phyloP scores from a whole-genome alignment of 2,113 vertebrate genomes.

The Lepus europaeus region DNA sequence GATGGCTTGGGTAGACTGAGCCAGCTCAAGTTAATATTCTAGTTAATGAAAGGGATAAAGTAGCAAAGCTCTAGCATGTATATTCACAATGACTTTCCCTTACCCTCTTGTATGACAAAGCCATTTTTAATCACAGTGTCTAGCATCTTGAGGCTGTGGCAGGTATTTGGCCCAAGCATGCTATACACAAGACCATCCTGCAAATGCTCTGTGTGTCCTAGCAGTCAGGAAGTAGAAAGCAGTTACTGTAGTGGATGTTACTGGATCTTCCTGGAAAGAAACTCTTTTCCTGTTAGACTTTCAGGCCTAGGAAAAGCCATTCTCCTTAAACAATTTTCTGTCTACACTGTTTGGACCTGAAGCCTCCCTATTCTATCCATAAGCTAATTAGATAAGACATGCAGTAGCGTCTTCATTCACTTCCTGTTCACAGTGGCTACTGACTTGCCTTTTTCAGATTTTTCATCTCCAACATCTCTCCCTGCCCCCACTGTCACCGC shows the following conservation, averaged over 20 bases:
- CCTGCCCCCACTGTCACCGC: not conserved
- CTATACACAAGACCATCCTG: not conserved
- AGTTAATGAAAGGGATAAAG: not conserved
- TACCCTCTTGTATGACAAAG: not conserved
- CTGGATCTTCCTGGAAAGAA: slow-evolving; percentile 33
- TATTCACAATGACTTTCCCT: not conserved
- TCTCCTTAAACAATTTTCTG: slow-evolving; percentile 32
- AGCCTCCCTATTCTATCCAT: not conserved
- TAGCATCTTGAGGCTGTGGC: not conserved
- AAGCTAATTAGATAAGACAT: not conserved
- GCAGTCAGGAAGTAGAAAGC: not conserved
- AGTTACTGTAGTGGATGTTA: not conserved
- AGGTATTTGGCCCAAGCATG: not conserved
- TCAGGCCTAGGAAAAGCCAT: slow-evolving; percentile 13
- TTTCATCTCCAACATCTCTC: not conserved
- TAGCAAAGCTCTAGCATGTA: not conserved
- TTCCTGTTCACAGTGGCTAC: not conserved
- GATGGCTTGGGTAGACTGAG: not conserved
- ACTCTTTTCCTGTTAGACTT: not conserved
- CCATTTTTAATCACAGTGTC: not conserved
- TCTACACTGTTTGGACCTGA: not conserved
- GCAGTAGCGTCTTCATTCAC: not conserved
- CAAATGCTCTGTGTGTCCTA: not conserved
- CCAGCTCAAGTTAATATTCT: not conserved
- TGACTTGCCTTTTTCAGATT: slow-evolving; percentile 11